A percentile compares a stretch with the other conserved stretches of the same genome.
Conservation (phyloP, 2,113 vertebrate species). For the Prochilodus magdalenae region DNA sequence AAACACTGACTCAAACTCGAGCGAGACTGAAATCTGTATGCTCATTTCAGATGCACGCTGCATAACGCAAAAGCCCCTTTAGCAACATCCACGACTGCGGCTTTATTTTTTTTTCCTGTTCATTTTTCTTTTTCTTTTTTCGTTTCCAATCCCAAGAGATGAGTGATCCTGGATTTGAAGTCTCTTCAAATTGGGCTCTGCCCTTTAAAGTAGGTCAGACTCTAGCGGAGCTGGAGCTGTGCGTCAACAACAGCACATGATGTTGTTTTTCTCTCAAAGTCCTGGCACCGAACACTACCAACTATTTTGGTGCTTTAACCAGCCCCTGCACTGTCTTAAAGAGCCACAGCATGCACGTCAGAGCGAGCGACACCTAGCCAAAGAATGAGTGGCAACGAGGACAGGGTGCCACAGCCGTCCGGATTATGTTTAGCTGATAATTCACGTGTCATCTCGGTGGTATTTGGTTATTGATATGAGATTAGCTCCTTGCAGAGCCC, state of each 20-base stretch:
- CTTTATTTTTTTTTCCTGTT: neutral
- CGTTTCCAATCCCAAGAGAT: slow-evolving; percentile 43
- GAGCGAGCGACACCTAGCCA: slow-evolving; percentile 22
- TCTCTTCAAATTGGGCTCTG: slow-evolving; percentile 50
- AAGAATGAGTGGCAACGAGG: neutral
- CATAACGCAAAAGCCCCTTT: slow-evolving; percentile 39
- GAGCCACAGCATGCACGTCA: slow-evolving; percentile 24
- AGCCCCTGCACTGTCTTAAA: slow-evolving; percentile 46
- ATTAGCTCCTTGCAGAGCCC: neutral
- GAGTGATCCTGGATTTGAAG: slow-evolving; percentile 47
- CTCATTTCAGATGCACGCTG: slow-evolving; percentile 34
- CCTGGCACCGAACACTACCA: slow-evolving; percentile 60
- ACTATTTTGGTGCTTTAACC: slow-evolving; percentile 36
- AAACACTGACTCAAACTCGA: slow-evolving; percentile 19
- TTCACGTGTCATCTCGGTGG: slow-evolving; percentile 1
- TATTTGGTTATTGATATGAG: slow-evolving; percentile 11
- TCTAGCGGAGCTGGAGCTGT: slow-evolving; percentile 57
- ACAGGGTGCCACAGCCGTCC: neutral
- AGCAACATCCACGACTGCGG: slow-evolving; percentile 45
- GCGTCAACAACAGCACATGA: slow-evolving; percentile 66
- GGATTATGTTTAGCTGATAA: slow-evolving; percentile 20
- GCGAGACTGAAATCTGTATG: slow-evolving; percentile 40
- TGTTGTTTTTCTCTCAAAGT: slow-evolving; percentile 68
- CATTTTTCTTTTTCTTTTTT: neutral
- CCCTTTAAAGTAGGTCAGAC: slow-evolving; percentile 64